Base-by-base conservation (phyloP, 1,140 invertebrate species). In the Brachionus koreanus region DNA sequence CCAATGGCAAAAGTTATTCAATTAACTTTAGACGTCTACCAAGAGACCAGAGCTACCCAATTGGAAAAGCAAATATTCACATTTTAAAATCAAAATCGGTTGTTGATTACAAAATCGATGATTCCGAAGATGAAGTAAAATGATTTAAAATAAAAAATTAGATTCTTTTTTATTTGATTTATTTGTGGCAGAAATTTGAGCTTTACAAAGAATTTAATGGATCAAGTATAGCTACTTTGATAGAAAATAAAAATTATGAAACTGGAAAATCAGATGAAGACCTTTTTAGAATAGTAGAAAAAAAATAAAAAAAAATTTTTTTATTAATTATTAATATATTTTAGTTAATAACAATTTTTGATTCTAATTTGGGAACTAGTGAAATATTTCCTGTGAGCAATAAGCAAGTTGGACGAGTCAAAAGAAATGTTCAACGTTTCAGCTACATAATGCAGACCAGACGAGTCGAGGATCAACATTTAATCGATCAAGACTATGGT, bases 221-320 rank as follows among this genome's bases (percentile, higher is more conserved):
- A 5, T 46, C 42, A 25, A 74, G 69, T 46, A 46, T 74, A 37
- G 76, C 76, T 16, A 79, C 76, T 13, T 25, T 79, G 35, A 79
- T 79, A n/a, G 4, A 52, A 61, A 79, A 79, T 65, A 79, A 79
- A 19, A 6, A 43, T 19, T 74, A 46, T 33, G 19, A 19, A 0
- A 0, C 19, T 0, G 42, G 42, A 23, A 12, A 74, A 12, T 23
- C 23, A 2, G 19, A 46, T 35, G 16, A 23, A 12, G 23, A 74
- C 12, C 16, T 23, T 13, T 74, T 74, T 35, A 74, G 69, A 74
- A 74, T 46, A 13, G 69, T 74, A 74, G 29, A 25, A 10, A 35
- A 23, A 74, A 74, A 46, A 29, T 13, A 23, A 37, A 25, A 74
- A 25, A 25, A 25, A 25, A 29, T 49, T 74, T 74, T 35, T 43